Evolutionary conservation across 2,888 invertebrate species (phyloP).

Genomic region (Apodemia duryi): DNA sequence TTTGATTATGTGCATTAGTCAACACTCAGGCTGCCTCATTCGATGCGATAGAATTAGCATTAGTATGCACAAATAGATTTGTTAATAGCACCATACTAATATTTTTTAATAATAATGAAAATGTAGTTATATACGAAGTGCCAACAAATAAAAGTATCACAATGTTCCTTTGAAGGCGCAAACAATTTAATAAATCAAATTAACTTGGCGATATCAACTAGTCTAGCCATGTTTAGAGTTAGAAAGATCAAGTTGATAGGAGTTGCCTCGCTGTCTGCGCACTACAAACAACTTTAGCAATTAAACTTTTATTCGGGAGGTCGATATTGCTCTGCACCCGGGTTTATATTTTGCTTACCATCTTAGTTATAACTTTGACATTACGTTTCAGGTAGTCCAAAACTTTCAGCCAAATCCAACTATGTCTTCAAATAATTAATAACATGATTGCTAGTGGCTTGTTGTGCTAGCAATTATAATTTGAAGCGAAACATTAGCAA

Average conservation of each 20-base stretch:
- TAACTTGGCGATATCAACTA: slow-evolving; percentile 24
- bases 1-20: no score
- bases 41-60: no score
- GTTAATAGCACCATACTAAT: no score
- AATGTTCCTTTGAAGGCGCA: neutral
- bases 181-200: slow-evolving; percentile 24
- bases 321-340: slow-evolving; percentile 53
- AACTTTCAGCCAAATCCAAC: slow-evolving; percentile 1
- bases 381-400: slow-evolving; percentile 14
- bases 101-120: no score
- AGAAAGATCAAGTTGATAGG: slow-evolving; percentile 39
- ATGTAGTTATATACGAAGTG: no score
- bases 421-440: neutral
- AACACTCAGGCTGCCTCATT: no score
- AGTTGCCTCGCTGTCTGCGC: slow-evolving; percentile 53
- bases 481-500: no score
- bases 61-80: no score
- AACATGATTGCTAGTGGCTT: neutral
- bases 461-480: no score
- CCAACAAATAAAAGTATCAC: neutral
- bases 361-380: slow-evolving; percentile 28
- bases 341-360: slow-evolving; percentile 56
- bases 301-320: slow-evolving; percentile 70
- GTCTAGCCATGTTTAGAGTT: slow-evolving; percentile 29
- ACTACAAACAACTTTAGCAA: slow-evolving; percentile 70